A percentile compares a stretch with the other conserved stretches of the same genome.
phyloP scores from a whole-genome alignment of 1,140 invertebrate genomes.

The Aphelinus certus region DNA sequence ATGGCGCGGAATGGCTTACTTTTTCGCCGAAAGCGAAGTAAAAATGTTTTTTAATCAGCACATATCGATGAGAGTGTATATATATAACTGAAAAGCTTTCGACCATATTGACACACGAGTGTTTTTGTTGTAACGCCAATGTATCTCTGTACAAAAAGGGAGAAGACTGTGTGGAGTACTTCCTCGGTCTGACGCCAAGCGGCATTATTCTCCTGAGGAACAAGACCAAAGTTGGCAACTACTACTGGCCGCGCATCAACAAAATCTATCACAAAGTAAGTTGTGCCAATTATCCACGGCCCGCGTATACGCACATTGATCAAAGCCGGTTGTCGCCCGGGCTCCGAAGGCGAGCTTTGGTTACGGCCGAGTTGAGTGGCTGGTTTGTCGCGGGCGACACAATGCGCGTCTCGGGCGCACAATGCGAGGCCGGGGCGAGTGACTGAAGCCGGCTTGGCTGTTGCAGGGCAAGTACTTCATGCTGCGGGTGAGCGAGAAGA shows the following conservation, averaged over 20 bases:
- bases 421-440: not conserved
- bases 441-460: not conserved
- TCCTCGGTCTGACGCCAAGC: conserved; percentile 95
- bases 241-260: conserved; percentile 97
- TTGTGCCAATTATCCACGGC: not conserved
- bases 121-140: too few species aligned
- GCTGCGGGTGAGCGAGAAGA: conserved; percentile 93
- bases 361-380: too few species aligned
- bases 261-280: conserved; percentile 91
- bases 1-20: too few species aligned
- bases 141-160: conserved; percentile 71
- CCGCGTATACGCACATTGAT: not conserved
- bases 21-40: too few species aligned
- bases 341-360: too few species aligned
- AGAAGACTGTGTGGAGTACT: conserved; percentile 97
- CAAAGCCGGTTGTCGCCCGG: too few species aligned
- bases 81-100: too few species aligned
- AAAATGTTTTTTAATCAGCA: too few species aligned
- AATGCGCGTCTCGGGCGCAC: too few species aligned
- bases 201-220: conserved; percentile 96
- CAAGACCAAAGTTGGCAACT: conserved; percentile 96
- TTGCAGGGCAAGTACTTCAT: conserved; percentile 89
- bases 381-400: too few species aligned
- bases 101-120: too few species aligned
- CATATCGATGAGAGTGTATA: too few species aligned